A percentile compares a stretch with the other conserved stretches of the same genome.
These are phyloP conservation scores for Dipodomys ordii DNA, from an alignment of 2,113 vertebrate species.

Conservation along the genomic window DNA sequence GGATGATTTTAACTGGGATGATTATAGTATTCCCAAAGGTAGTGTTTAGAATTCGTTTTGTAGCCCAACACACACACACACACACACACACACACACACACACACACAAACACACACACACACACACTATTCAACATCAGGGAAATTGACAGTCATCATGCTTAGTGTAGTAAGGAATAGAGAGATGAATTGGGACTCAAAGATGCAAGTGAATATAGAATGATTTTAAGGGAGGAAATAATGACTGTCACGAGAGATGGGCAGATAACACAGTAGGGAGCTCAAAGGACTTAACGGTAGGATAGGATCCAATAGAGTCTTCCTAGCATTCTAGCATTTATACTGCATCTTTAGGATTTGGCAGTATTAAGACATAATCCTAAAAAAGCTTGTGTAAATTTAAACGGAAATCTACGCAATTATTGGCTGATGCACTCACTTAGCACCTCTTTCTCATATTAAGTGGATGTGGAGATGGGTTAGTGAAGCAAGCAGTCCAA, in stretches of 20 bases:
- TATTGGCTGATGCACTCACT: not conserved
- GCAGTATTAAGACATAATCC: not conserved
- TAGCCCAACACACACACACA: not conserved
- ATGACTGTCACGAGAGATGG: not conserved
- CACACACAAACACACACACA: not conserved
- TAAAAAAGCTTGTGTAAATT: not conserved
- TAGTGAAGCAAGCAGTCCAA: not conserved
- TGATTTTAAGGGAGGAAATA: not conserved
- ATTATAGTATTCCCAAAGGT: constrained; percentile 41
- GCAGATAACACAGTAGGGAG: not conserved
- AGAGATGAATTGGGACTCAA: not conserved
- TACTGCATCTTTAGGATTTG: not conserved
- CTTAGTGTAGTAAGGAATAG: not conserved
- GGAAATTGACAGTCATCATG: not conserved
- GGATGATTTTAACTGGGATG: constrained; percentile 48
- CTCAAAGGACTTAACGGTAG: not conserved
- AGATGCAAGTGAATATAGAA: not conserved
- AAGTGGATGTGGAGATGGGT: not conserved
- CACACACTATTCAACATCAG: too few species aligned
- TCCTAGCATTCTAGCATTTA: not conserved
- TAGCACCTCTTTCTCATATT: not conserved
- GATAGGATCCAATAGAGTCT: not conserved
- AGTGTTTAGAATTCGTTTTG: constrained; percentile 43
- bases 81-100: not conserved
- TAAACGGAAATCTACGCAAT: not conserved